Percentiles rank a stretch among this genome's conserved stretches.
These are phyloP conservation scores for Mesitornis unicolor DNA, from an alignment of 2,113 vertebrate species.

Conservation along the genomic window DNA sequence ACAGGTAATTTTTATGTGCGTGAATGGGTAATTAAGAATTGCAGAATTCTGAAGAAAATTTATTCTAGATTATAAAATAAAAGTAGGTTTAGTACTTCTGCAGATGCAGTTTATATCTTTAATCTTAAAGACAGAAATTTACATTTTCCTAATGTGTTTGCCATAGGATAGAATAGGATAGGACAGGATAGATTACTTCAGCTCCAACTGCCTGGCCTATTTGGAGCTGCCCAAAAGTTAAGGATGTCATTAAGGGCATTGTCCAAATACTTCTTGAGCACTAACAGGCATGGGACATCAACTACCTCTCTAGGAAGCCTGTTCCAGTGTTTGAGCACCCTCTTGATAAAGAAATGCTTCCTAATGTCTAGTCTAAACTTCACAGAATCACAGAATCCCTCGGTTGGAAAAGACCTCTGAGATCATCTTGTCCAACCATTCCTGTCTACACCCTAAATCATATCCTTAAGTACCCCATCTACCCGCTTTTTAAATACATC, in stretches of 20 bases:
- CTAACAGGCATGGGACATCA: fast-evolving
- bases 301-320: not conserved
- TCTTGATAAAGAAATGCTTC: not conserved
- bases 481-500: too few relatives aligned
- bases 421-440: too few relatives aligned
- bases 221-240: not conserved
- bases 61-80: not conserved
- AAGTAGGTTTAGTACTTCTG: not conserved
- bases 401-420: too few relatives aligned
- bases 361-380: not conserved
- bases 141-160: not conserved
- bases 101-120: not conserved
- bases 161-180: not conserved
- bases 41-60: not conserved
- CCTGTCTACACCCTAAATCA: too few relatives aligned
- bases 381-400: too few relatives aligned
- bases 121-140: not conserved
- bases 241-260: not conserved
- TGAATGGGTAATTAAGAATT: not conserved
- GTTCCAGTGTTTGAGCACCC: not conserved
- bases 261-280: not conserved
- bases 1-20: not conserved
- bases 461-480: too few relatives aligned
- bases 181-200: not conserved
- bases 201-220: not conserved